Conservation (phyloP, 2,113 vertebrate genomes). For the Microtus pennsylvanicus region DNA sequence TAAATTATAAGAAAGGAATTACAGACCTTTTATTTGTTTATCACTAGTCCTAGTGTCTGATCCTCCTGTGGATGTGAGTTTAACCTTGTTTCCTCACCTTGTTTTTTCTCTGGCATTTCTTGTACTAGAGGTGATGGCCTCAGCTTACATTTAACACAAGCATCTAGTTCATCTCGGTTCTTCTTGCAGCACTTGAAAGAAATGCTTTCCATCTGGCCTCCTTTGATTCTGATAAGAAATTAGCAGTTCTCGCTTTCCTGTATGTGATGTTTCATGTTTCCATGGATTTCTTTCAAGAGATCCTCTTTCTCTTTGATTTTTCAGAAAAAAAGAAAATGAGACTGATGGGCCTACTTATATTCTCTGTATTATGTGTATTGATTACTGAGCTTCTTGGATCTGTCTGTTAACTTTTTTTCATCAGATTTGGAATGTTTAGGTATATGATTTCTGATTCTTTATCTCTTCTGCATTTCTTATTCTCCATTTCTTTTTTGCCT, state of each 20-base stretch:
- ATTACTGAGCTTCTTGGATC: not conserved
- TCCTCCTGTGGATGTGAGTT: not conserved
- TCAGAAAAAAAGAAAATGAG: not conserved
- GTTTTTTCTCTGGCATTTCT: not conserved
- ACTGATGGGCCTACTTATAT: not conserved
- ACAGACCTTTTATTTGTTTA: not conserved
- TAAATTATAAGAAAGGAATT: constrained; percentile 9
- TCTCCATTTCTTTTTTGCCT: not conserved
- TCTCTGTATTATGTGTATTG: not conserved
- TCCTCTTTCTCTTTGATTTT: not conserved
- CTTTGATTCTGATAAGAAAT: constrained; percentile 21
- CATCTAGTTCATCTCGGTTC: not conserved
- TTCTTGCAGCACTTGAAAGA: constrained; percentile 14
- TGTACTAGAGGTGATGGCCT: not conserved
- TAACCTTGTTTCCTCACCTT: not conserved
- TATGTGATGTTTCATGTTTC: not conserved
- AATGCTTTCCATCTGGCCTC: not conserved
- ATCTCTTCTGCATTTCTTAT: not conserved
- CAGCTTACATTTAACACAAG: constrained; percentile 37
- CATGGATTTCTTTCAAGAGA: not conserved
- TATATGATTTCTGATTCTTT: not conserved
- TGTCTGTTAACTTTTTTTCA: not conserved
- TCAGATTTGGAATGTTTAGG: not conserved
- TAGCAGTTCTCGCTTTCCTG: not conserved
- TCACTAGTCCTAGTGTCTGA: not conserved